Evolutionary conservation across 2,113 vertebrate species (phyloP), one percentile per base, ranked within the genome.

Genomic region (Phaethornis superciliosus): DNA sequence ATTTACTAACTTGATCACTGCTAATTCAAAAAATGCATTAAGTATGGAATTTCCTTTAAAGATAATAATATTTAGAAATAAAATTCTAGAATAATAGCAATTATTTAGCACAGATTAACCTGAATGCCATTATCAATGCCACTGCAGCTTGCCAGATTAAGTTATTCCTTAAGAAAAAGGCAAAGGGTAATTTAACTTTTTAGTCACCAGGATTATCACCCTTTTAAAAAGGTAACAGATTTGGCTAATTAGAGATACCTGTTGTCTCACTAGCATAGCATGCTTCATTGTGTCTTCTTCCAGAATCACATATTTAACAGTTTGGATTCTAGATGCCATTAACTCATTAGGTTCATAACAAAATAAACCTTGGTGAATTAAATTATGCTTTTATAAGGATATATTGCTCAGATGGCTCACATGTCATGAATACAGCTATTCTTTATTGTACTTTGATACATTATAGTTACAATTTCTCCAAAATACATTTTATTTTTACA

Each of bases 331-430:
- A 27, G 17, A 47, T 21, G 10, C 13, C 26, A 60, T 52, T 47
- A 32, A 27, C 12, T 56, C 52, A 44, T 33, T 63, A 88, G 62
- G 20, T 54, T 75, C 30, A 49, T 9, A 19, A 70, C 35, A 70
- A 78, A 92, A 46, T 33, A 88, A 85, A 56, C 3, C 26, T 16
- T 12, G 2, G 6, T 22, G 56, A 42, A 32, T 15, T 51, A 12
- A 24, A 74, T 60, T 8, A 32, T 14, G 17, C 11, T 35, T 67
- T 54, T 51, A 10, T 44, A 77, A 81, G 15, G 27, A 65, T 20
- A 7, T 3, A 19, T 0, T 81, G 17, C 12, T 74, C 28, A 52
- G 35, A 21, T 40, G 13, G 32, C 42, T 18, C 4, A 35, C 0
- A 32, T 17, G 5, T 62, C 35, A 44, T 4, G 9, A 58, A 60